Percentiles rank a stretch among this genome's conserved stretches.
phyloP scores from a whole-genome alignment of 2,888 invertebrate genomes.

The Griposia aprilina region DNA sequence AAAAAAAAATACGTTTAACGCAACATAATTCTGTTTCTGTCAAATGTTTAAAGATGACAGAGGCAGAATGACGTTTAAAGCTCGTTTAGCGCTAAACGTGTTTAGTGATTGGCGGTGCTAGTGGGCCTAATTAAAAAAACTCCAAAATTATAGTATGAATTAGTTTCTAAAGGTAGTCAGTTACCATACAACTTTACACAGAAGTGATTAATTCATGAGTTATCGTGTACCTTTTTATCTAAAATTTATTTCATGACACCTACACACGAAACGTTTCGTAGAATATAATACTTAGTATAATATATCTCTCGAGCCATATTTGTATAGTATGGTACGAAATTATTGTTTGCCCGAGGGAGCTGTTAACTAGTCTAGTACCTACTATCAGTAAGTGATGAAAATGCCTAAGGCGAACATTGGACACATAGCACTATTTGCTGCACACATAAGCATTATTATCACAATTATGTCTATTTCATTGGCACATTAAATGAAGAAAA shows the following conservation, averaged over 20 bases:
- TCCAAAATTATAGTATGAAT: no score
- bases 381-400: constrained; percentile 59
- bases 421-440: constrained; percentile 37
- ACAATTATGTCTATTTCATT: constrained; percentile 55
- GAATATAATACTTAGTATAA: constrained; percentile 19
- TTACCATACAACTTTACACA: background rate
- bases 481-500: constrained; percentile 55
- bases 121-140: no score
- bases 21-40: no score
- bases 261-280: constrained; percentile 13
- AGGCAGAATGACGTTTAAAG: no score
- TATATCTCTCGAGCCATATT: constrained; percentile 47
- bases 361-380: constrained; percentile 37
- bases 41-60: no score
- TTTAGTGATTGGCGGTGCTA: no score
- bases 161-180: background rate
- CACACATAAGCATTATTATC: constrained; percentile 44
- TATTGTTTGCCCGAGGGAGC: constrained; percentile 45
- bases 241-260: constrained; percentile 46
- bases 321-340: constrained; percentile 47
- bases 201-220: constrained; percentile 11
- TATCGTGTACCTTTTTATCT: constrained; percentile 14
- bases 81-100: no score
- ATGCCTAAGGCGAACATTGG: constrained; percentile 51
- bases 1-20: no score